A percentile compares a stretch with the other conserved stretches of the same genome.
phyloP scores from a whole-genome alignment of 1,140 invertebrate genomes.

The Halesus radiatus region DNA sequence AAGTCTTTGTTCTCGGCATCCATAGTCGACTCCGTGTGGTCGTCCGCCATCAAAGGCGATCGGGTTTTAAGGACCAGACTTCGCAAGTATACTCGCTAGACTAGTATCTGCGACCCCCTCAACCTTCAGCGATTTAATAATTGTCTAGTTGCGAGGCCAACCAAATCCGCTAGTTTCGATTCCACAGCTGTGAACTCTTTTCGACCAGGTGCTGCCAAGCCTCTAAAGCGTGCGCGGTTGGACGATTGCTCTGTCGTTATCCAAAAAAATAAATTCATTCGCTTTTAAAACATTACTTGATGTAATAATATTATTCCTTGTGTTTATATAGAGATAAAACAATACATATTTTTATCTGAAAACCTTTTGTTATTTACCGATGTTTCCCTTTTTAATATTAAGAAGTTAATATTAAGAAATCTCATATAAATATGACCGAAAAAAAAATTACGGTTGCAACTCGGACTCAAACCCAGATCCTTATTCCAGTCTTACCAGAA shows the following conservation, averaged over 20 bases:
- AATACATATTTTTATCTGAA: too few relatives aligned
- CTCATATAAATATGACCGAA: too few relatives aligned
- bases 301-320: too few relatives aligned
- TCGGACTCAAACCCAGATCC: too few relatives aligned
- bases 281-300: not conserved
- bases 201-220: not conserved
- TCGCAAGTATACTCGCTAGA: not conserved
- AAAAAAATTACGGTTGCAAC: too few relatives aligned
- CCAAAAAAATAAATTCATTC: not conserved
- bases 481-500: too few relatives aligned
- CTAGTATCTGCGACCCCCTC: not conserved
- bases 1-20: not conserved
- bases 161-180: not conserved
- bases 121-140: not conserved
- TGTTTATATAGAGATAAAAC: too few relatives aligned
- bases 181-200: not conserved
- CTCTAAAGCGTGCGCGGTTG: not conserved
- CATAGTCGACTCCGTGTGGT: constrained; percentile 9
- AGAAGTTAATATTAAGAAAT: too few relatives aligned
- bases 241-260: not conserved
- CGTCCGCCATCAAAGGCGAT: not conserved
- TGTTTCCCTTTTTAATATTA: too few relatives aligned
- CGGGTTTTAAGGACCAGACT: not conserved
- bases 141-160: not conserved
- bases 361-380: too few relatives aligned